Conservation (phyloP, 2,113 vertebrate genomes). For the Corythaixoides concolor region DNA sequence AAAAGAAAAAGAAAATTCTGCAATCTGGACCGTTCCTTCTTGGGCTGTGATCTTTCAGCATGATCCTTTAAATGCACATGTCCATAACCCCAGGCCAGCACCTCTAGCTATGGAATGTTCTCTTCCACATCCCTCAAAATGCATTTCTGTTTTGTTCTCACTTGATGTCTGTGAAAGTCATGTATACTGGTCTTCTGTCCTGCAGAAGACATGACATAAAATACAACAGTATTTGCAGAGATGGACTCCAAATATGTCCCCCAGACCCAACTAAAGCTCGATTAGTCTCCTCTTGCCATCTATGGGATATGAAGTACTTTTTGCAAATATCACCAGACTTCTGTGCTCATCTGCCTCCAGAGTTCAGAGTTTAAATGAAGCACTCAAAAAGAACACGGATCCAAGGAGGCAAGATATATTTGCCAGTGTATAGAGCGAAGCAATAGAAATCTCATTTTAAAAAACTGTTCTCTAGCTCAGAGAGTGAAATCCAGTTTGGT, state of each 20-base stretch:
- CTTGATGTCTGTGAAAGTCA: background rate
- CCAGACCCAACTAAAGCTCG: background rate
- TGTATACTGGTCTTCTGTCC: background rate
- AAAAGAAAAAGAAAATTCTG: background rate
- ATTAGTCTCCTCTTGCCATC: background rate
- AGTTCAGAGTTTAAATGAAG: background rate
- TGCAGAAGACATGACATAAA: background rate
- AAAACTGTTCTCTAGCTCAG: background rate
- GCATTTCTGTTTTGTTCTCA: background rate
- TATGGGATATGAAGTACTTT: background rate
- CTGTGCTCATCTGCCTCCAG: background rate
- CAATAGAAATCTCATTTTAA: background rate
- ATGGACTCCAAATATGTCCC: background rate
- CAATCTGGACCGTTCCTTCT: background rate
- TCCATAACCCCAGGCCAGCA: background rate
- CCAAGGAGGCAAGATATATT: background rate
- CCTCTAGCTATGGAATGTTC: background rate
- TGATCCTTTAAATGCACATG: background rate
- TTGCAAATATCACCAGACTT: background rate
- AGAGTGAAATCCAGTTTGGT: background rate
- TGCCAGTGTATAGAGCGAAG: background rate
- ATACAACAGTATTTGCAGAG: background rate
- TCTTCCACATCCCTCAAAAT: background rate
- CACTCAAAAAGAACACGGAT: background rate
- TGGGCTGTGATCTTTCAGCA: background rate